Evolutionary conservation across 2,797 vertebrate genomes (phyloP).

Genomic region (Phrynocephalus guinanensis): DNA sequence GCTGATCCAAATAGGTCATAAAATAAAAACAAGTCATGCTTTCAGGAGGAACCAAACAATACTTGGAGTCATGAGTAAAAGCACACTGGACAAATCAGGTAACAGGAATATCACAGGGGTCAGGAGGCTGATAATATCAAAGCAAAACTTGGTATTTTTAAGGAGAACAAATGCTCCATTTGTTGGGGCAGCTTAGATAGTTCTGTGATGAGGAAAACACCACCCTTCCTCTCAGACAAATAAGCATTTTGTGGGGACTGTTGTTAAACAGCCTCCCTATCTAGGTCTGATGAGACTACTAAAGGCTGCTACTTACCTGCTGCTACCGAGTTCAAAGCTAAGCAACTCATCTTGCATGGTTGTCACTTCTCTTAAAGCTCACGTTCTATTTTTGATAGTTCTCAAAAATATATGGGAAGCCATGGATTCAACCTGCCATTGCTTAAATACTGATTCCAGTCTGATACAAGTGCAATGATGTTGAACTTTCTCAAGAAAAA

Average conservation of each 20-base stretch:
- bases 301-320: background rate
- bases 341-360: background rate
- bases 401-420: background rate
- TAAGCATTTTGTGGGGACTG: background rate
- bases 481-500: slow-evolving; percentile 14
- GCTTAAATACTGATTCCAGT: background rate
- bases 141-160: too few species aligned
- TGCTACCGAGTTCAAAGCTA: slow-evolving; percentile 17
- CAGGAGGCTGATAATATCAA: too few species aligned
- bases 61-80: too few species aligned
- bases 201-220: background rate
- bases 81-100: too few species aligned
- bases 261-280: background rate
- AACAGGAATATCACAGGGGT: too few species aligned
- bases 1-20: too few species aligned
- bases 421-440: background rate
- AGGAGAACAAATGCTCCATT: too few species aligned
- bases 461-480: background rate
- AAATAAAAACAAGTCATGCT: too few species aligned
- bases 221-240: background rate
- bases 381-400: background rate
- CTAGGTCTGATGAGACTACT: background rate
- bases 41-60: too few species aligned
- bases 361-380: background rate
- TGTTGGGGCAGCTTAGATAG: too few species aligned